Percentiles rank a stretch among this genome's conserved stretches.
These are phyloP conservation scores for Drosophila infuscata DNA, from an alignment of 2,888 invertebrate genomes.

Conservation along the genomic window DNA sequence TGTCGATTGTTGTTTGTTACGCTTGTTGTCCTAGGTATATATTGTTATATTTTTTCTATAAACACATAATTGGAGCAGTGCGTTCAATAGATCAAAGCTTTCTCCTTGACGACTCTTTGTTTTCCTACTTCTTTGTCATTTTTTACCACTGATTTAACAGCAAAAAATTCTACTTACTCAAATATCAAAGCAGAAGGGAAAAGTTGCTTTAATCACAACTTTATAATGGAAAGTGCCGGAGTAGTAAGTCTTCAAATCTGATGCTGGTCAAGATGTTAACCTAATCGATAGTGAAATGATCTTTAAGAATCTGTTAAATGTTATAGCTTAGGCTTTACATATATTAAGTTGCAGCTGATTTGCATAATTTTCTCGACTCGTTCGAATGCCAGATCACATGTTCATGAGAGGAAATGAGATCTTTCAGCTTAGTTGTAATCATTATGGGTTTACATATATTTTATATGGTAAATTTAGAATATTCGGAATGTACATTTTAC, in stretches of 20 bases:
- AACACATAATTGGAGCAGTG: slow-evolving; percentile 14
- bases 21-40: background rate
- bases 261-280: background rate
- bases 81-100: background rate
- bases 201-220: background rate
- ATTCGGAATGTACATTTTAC: background rate
- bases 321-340: background rate
- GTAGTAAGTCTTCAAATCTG: background rate
- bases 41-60: background rate
- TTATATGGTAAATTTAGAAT: background rate
- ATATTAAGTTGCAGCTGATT: background rate
- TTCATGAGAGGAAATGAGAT: background rate
- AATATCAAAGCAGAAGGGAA: background rate
- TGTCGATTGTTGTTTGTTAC: background rate
- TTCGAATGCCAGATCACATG: background rate
- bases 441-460: background rate
- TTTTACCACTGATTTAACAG: background rate
- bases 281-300: background rate
- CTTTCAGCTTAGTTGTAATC: background rate
- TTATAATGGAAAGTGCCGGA: background rate
- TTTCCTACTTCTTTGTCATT: background rate
- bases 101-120: background rate
- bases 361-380: background rate
- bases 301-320: background rate
- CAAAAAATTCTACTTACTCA: background rate